phyloP scores from a whole-genome alignment of 1,140 invertebrate genomes.

The Nomia melanderi region DNA sequence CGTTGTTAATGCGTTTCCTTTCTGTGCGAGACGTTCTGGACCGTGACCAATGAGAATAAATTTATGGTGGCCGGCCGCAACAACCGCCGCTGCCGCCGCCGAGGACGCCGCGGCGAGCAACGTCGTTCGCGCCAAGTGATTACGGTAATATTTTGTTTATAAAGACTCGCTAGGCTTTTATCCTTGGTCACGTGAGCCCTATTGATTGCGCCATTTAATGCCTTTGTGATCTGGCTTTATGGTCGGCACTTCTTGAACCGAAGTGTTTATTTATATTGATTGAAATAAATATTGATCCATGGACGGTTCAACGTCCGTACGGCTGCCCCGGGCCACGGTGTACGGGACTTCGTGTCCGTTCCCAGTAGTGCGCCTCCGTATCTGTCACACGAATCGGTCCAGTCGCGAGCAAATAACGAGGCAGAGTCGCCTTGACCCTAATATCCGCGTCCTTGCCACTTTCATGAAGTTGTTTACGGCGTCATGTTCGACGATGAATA shows the following conservation, averaged over 20 bases:
- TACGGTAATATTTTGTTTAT: slow-evolving; percentile 41
- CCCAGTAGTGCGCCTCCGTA: too few species aligned
- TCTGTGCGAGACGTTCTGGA: slow-evolving; percentile 54
- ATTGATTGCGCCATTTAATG: not conserved
- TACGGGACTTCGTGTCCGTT: too few species aligned
- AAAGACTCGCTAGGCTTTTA: not conserved
- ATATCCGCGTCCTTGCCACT: too few species aligned
- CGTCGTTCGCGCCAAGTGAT: slow-evolving; percentile 42
- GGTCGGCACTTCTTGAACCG: not conserved
- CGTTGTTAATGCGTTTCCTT: slow-evolving; percentile 60
- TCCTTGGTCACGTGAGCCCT: not conserved
- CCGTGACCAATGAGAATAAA: slow-evolving; percentile 60
- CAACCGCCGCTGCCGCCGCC: not conserved
- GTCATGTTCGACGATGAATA: too few species aligned
- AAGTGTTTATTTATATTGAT: slow-evolving; percentile 1
- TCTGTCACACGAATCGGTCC: too few species aligned
- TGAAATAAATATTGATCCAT: not conserved
- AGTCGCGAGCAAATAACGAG: too few species aligned
- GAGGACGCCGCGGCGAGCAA: too few species aligned
- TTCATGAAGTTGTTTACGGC: too few species aligned
- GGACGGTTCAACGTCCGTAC: not conserved
- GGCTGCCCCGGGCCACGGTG: not conserved
- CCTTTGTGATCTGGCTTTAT: not conserved
- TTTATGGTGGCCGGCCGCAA: slow-evolving; percentile 38
- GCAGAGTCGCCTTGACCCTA: too few species aligned